Conservation (phyloP, 2,888 invertebrate genomes). For the Cybosia mesomella region DNA sequence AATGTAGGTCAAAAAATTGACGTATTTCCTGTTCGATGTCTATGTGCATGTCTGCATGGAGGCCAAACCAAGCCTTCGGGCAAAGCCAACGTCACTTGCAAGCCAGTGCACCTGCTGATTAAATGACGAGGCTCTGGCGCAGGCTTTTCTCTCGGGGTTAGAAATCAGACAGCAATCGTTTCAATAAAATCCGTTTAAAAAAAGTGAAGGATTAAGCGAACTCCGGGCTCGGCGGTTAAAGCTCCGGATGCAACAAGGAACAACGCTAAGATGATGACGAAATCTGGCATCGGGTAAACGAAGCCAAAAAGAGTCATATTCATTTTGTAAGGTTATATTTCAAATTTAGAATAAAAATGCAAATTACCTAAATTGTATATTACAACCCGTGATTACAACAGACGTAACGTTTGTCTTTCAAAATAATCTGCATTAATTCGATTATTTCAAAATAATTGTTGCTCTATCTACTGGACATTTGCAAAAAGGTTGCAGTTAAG, state of each 20-base stretch:
- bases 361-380: background rate
- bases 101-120: too few species aligned
- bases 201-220: too few species aligned
- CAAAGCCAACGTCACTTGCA: too few species aligned
- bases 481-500: background rate
- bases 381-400: too few species aligned
- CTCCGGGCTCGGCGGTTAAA: too few species aligned
- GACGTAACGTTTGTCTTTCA: background rate
- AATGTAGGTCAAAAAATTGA: too few species aligned
- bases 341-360: background rate
- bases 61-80: too few species aligned
- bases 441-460: background rate
- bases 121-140: too few species aligned
- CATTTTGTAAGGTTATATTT: background rate
- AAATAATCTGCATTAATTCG: background rate
- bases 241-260: too few species aligned
- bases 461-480: background rate
- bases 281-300: background rate
- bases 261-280: background rate
- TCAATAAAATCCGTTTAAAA: too few species aligned
- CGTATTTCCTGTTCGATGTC: background rate
- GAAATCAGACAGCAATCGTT: too few species aligned
- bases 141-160: too few species aligned
- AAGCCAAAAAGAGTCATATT: background rate
- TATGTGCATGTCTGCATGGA: background rate